Evolutionary conservation across 2,797 vertebrate species (phyloP), one percentile per base, ranked within the genome.

Genomic region (Percopsis omiscomaycus): DNA sequence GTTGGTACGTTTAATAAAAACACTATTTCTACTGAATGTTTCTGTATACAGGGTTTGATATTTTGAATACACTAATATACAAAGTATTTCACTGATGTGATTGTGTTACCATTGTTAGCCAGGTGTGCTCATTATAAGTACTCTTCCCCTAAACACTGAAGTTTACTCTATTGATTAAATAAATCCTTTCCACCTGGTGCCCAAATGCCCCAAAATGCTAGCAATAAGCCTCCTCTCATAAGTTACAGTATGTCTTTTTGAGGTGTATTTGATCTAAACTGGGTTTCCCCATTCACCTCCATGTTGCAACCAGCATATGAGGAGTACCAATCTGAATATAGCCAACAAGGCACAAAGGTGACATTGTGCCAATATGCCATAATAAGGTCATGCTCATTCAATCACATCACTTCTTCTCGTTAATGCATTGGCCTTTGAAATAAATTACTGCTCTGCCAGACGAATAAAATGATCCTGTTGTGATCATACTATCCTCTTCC

Each of bases 391-490:
- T 1, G 13, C 13, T n/a, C 11, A 48, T 48, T 9, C 4, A 59
- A 59, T 59, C 45, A 30, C 58, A 30, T 44, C 32, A 16, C 46
- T 10, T 29, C 13, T 27, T 8, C 45, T 59, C 22, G 5, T 16
- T 59, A 27, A 42, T 27, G 13, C 10, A 44, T 42, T 53, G 60
- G 60, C 59, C 42, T 61, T 37, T 37, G 48, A 48, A n/a, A 59
- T 48, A 4, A 14, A 29, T 48, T 3, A n/a, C 44, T 4, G 22
- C 57, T 30, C 28, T 45, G 46, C 3, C 28, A 9, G 6, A 14
- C 44, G 5, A 45, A 6, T 16, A 27, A 9, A 47, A 28, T 46
- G 22, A 59, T 27, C 22, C 5, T 13, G 15, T 29, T 30, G 37
- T 32, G 30, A 61, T 49, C 14, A 2, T 48, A 14, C 56, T 14